Evolutionary conservation across 2,797 vertebrate genomes (phyloP), one percentile per base, ranked within the genome.

Genomic region (Gallirallus australis): DNA sequence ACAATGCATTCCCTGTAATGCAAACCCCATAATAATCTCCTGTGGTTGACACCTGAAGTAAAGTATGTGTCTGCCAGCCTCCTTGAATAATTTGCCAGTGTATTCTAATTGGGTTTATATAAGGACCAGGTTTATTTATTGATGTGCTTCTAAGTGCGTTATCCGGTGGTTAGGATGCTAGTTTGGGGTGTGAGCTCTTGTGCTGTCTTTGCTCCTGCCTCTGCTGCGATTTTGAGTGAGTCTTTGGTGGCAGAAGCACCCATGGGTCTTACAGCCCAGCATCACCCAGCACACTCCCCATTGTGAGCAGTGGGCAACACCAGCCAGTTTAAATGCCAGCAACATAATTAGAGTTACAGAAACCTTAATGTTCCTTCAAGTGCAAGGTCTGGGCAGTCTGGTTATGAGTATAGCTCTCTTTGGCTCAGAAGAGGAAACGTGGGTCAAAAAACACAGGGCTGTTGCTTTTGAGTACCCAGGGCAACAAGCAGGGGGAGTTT

Each of bases 31-130:
- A 91, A 66, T 42, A 37, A 68, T 82, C 77, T 86, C 52, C 93
- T 56, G 92, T 27, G 86, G 64, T 82, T 96, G 91, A 96, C 91
- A 96, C 95, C 90, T 96, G 73, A 94, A 80, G 68, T 84, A 65
- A 97, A 84, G 91, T 89, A 85, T 78, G 84, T 71, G 83, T 93
- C 86, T 92, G 91, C 83, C 80, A 80, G 50, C 48, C 95, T 77
- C 64, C 70, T 54, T 19, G 60, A 94, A 82, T 94, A 89, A 85
- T 83, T 87, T 96, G 85, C 83, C 48, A 86, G 68, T 76, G 71
- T 89, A 89, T 91, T 95, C 91, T 95, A 80, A 92, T 64, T 68
- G 45, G 85, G 80, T 88, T 89, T 94, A 72, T 86, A 52, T 23
- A 63, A 69, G 76, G 30, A 79, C 65, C 27, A 12, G 4, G n/a